Evolutionary conservation across 2,888 invertebrate genomes (phyloP).

Genomic region (Drosophila prolongata): DNA sequence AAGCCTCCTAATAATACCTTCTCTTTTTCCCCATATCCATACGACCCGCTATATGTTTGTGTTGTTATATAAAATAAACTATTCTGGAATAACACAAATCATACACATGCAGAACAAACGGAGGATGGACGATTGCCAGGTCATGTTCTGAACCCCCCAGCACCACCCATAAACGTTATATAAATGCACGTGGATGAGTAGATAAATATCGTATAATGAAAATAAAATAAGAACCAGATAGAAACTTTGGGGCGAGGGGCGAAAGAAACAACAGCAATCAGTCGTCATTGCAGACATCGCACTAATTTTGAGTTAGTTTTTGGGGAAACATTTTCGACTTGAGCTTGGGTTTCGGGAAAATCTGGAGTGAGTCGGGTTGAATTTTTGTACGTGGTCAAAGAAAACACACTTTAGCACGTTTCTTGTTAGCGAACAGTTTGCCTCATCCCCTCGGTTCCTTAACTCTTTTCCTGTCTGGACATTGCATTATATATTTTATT

Average conservation of each 20-base stretch:
- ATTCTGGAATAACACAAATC: slow-evolving; percentile 61
- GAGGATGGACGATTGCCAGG: slow-evolving; percentile 35
- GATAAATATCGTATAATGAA: slow-evolving; percentile 81
- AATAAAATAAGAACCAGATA: slow-evolving; percentile 67
- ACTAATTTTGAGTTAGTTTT: slow-evolving; percentile 73
- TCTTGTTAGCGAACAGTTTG: slow-evolving; percentile 72
- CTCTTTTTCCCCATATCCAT: neutral
- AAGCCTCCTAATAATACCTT: neutral
- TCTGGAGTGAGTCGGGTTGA: slow-evolving; percentile 19
- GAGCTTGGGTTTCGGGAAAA: slow-evolving; percentile 9
- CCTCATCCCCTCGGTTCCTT: slow-evolving; percentile 1
- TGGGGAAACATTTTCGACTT: slow-evolving; percentile 47
- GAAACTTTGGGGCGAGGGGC: slow-evolving; percentile 8
- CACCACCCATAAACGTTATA: slow-evolving; percentile 70
- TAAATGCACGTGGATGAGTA: slow-evolving; percentile 83
- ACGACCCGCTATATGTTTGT: slow-evolving; percentile 44
- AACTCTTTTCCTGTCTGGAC: slow-evolving; percentile 40
- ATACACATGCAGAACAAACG: slow-evolving; percentile 7
- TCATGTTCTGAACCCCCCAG: neutral
- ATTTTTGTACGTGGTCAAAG: slow-evolving; percentile 67
- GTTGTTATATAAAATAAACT: slow-evolving; percentile 66
- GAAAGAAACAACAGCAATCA: slow-evolving; percentile 63
- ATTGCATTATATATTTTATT: slow-evolving; percentile 54
- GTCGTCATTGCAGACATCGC: slow-evolving; percentile 68
- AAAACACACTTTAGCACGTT: slow-evolving; percentile 81